These are phyloP conservation scores for Microtus agrestis DNA, from an alignment of 2,797 vertebrate genomes.

Conservation along the genomic window DNA sequence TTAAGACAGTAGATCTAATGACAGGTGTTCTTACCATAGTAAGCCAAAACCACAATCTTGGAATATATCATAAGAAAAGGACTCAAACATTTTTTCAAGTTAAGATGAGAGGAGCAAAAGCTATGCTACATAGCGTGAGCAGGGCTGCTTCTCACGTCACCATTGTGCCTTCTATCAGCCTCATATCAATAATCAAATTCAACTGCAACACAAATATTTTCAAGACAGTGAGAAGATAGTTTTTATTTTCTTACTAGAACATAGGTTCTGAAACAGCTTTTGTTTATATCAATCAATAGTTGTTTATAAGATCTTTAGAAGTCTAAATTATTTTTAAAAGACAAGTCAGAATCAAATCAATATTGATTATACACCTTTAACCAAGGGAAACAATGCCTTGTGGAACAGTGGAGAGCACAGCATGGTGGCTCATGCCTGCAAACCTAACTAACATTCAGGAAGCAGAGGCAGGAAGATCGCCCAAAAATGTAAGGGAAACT, in stretches of 20 bases:
- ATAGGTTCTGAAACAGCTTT: constrained; percentile 43
- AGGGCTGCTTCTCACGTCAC: not conserved
- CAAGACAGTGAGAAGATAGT: not conserved
- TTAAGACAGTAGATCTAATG: not conserved
- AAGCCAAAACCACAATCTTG: not conserved
- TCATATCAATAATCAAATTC: constrained; percentile 14
- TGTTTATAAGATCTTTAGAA: constrained; percentile 5
- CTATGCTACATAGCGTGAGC: not conserved
- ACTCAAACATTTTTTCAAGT: not conserved
- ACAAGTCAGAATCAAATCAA: constrained; percentile 42
- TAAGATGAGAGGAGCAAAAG: not conserved
- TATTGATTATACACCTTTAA: not conserved
- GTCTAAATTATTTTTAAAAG: constrained; percentile 37
- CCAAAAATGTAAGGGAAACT: not conserved
- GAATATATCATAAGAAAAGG: not conserved
- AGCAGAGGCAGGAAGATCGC: not conserved
- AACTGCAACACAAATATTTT: not conserved
- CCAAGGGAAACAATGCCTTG: constrained; percentile 15
- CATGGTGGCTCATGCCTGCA: not conserved
- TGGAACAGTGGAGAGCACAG: not conserved
- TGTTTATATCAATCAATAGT: constrained; percentile 36
- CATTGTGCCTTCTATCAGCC: not conserved
- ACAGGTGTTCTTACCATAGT: not conserved
- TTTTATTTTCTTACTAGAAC: constrained; percentile 39
- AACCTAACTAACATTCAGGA: not conserved